Percentiles rank a stretch among this genome's conserved stretches.
Conservation (phyloP, 2,888 invertebrate species). For the Apodemia duryi region DNA sequence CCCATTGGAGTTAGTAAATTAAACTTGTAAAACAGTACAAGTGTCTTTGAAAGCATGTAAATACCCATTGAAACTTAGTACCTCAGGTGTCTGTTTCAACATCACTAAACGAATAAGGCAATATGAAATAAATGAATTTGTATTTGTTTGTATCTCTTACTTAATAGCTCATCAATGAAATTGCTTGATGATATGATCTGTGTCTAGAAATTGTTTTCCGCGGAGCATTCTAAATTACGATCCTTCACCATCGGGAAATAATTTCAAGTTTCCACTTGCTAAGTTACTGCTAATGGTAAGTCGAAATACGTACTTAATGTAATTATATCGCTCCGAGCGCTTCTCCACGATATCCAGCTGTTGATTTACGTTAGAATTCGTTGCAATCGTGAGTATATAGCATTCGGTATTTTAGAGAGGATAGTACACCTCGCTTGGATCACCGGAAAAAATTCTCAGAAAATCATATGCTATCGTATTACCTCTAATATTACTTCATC, state of each 20-base stretch:
- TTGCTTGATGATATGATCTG: conserved; percentile 5
- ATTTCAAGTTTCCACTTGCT: conserved; percentile 40
- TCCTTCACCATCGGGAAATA: conserved; percentile 28
- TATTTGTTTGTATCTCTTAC: neutral
- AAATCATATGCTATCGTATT: too few relatives aligned
- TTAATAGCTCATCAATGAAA: conserved; percentile 1
- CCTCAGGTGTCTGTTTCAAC: too few relatives aligned
- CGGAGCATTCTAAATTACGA: conserved; percentile 9
- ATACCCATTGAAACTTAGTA: too few relatives aligned
- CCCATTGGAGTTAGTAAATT: too few relatives aligned
- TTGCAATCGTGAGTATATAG: conserved; percentile 31
- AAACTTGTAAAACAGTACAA: too few relatives aligned
- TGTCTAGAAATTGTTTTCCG: conserved; percentile 3
- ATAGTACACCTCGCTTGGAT: too few relatives aligned
- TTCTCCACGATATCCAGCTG: conserved; percentile 40
- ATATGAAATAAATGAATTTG: neutral
- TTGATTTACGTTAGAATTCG: conserved; percentile 37
- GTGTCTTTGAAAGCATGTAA: too few relatives aligned
- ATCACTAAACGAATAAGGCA: neutral
- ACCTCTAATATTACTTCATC: too few relatives aligned
- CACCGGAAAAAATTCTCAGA: too few relatives aligned
- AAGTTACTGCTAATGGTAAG: conserved; percentile 71
- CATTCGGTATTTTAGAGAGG: neutral
- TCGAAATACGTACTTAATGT: conserved; percentile 49
- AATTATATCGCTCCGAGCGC: conserved; percentile 48